Percentiles rank a stretch among this genome's conserved stretches.
phyloP scores from a whole-genome alignment of 2,888 invertebrate species.

The Biston stratarius region DNA sequence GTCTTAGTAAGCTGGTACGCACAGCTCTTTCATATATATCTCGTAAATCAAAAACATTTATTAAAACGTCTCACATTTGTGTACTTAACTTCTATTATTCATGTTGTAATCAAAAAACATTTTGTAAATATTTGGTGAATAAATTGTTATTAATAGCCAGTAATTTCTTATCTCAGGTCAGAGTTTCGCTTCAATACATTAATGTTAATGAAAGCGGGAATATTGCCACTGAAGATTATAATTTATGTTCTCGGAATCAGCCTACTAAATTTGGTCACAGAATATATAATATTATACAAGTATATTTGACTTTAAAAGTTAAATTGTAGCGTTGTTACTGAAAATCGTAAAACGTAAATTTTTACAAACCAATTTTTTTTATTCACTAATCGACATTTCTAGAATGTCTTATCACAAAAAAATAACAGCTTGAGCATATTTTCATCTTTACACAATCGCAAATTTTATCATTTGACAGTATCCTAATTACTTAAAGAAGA shows the following conservation, averaged over 20 bases:
- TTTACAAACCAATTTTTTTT: too few species aligned
- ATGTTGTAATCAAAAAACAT: constrained; percentile 38
- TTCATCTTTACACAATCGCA: too few species aligned
- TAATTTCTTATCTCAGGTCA: constrained; percentile 57
- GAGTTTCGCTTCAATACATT: constrained; percentile 38
- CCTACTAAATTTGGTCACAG: neutral
- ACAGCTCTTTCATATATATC: constrained; percentile 70
- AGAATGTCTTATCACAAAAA: too few species aligned
- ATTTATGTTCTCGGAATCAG: constrained; percentile 21
- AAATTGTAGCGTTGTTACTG: neutral
- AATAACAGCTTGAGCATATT: too few species aligned
- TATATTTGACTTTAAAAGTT: neutral
- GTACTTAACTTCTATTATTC: constrained; percentile 31
- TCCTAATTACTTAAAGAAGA: too few species aligned
- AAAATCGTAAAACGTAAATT: too few species aligned
- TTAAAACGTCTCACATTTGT: constrained; percentile 69
- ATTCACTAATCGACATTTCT: too few species aligned
- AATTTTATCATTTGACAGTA: too few species aligned
- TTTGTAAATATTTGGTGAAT: constrained; percentile 55
- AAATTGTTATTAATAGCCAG: constrained; percentile 62
- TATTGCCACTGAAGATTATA: constrained; percentile 30
- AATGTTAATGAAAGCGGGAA: constrained; percentile 47
- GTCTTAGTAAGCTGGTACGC: constrained; percentile 56
- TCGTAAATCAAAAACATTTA: constrained; percentile 76
- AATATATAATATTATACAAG: too few species aligned